Percentiles rank a stretch among this genome's conserved stretches.
Evolutionary conservation across 2,797 vertebrate genomes (phyloP).

Genomic region (Ambastaia sidthimunki): DNA sequence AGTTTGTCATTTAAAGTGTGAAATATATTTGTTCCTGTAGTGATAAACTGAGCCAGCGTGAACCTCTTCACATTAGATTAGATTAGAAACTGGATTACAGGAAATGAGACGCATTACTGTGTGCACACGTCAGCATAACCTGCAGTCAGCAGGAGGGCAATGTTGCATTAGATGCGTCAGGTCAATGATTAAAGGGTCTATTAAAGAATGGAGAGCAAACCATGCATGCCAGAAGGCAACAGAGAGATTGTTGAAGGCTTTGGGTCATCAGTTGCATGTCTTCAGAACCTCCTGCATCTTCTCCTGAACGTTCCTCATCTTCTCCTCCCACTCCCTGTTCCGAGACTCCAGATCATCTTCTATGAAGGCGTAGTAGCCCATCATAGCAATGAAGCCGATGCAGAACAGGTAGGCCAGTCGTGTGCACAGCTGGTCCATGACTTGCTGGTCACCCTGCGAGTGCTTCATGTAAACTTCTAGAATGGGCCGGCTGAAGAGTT

Average conservation of each 20-base stretch:
- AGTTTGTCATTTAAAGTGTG: slow-evolving; percentile 8
- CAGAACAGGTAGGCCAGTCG: slow-evolving; percentile 82
- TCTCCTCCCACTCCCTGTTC: slow-evolving; percentile 77
- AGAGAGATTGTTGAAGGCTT: background rate
- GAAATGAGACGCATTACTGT: background rate
- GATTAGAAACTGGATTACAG: background rate
- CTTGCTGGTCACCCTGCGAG: slow-evolving; percentile 69
- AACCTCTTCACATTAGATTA: background rate
- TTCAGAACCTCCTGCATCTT: slow-evolving; percentile 79
- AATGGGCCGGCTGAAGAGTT: slow-evolving; percentile 81
- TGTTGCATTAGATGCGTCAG: background rate
- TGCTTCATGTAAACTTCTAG: slow-evolving; percentile 80
- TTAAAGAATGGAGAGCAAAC: slow-evolving; percentile 7
- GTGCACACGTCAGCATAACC: background rate
- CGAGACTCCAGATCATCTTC: slow-evolving; percentile 78
- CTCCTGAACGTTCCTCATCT: slow-evolving; percentile 78
- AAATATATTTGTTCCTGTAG: background rate
- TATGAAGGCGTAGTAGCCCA: slow-evolving; percentile 78
- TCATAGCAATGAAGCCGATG: slow-evolving; percentile 82
- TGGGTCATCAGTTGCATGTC: slow-evolving; percentile 70
- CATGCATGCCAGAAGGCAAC: background rate
- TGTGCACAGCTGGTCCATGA: slow-evolving; percentile 80
- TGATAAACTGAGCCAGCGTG: background rate
- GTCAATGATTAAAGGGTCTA: background rate
- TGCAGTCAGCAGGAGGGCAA: background rate